Evolutionary conservation across 2,797 vertebrate genomes (phyloP).

Genomic region (Odontamblyopus rebecca): DNA sequence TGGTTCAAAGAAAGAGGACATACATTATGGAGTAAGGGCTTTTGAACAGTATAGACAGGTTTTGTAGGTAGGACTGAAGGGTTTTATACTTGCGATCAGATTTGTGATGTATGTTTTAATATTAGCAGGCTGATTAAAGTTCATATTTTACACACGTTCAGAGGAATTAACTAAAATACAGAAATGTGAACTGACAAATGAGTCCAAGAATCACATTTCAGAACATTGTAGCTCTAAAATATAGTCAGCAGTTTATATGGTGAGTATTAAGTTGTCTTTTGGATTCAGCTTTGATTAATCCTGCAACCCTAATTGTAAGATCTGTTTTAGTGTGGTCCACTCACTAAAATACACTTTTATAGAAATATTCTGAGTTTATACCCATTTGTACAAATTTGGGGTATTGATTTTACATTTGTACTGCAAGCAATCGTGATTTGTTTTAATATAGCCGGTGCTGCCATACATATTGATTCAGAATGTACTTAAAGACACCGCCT

Average conservation of each 20-base stretch:
- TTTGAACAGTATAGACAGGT: background rate
- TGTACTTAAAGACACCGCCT: slow-evolving; percentile 25
- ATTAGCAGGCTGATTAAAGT: too few relatives aligned
- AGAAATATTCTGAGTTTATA: slow-evolving; percentile 6
- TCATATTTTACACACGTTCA: too few relatives aligned
- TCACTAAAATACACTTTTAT: background rate
- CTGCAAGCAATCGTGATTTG: slow-evolving; percentile 31
- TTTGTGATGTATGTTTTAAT: too few relatives aligned
- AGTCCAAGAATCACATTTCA: too few relatives aligned
- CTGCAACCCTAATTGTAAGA: background rate
- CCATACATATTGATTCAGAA: slow-evolving; percentile 47
- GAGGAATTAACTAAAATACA: too few relatives aligned
- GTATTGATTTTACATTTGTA: slow-evolving; percentile 53
- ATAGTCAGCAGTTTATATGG: too few relatives aligned
- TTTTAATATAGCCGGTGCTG: slow-evolving; percentile 45
- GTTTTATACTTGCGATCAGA: too few relatives aligned
- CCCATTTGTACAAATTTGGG: slow-evolving; percentile 37
- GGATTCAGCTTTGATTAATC: too few relatives aligned
- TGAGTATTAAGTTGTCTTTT: too few relatives aligned
- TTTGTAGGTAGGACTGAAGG: background rate
- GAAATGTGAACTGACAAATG: too few relatives aligned
- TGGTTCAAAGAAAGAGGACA: slow-evolving; percentile 11
- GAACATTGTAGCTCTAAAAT: too few relatives aligned
- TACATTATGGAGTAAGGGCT: slow-evolving; percentile 2
- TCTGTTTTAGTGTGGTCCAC: background rate